A percentile compares a stretch with the other conserved stretches of the same genome.
These are phyloP conservation scores for Darevskia mixta DNA, from an alignment of 2,797 vertebrate genomes.

Conservation along the genomic window DNA sequence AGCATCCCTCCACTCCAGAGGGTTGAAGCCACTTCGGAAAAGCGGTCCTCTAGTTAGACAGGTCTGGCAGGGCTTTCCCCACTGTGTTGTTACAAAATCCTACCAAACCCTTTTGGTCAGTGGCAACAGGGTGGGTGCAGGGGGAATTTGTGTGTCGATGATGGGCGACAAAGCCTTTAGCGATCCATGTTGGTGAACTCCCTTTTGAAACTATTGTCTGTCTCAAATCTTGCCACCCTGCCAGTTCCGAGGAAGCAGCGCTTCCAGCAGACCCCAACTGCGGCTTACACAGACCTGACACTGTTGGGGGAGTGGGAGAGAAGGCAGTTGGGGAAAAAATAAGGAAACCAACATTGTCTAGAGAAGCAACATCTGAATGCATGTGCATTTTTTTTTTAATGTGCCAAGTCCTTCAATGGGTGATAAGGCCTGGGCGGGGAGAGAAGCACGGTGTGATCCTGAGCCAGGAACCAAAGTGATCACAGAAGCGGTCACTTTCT, in stretches of 20 bases:
- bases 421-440: background rate
- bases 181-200: too few relatives aligned
- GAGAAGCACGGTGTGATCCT: background rate
- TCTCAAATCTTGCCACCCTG: background rate
- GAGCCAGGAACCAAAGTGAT: background rate
- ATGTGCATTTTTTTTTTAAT: slow-evolving; percentile 3
- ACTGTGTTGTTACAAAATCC: background rate
- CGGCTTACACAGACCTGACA: background rate
- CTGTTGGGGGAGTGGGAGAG: background rate
- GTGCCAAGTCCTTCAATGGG: background rate
- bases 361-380: background rate
- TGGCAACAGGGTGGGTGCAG: background rate
- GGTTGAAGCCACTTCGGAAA: background rate
- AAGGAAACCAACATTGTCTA: background rate
- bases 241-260: background rate
- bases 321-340: background rate
- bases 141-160: too few relatives aligned
- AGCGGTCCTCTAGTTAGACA: background rate
- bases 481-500: background rate
- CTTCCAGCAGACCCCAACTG: too few relatives aligned
- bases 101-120: background rate
- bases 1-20: background rate
- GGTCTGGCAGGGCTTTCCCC: background rate
- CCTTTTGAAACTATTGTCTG: too few relatives aligned
- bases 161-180: too few relatives aligned